phyloP scores from a whole-genome alignment of 1,140 invertebrate species.

The Idris sp. region DNA sequence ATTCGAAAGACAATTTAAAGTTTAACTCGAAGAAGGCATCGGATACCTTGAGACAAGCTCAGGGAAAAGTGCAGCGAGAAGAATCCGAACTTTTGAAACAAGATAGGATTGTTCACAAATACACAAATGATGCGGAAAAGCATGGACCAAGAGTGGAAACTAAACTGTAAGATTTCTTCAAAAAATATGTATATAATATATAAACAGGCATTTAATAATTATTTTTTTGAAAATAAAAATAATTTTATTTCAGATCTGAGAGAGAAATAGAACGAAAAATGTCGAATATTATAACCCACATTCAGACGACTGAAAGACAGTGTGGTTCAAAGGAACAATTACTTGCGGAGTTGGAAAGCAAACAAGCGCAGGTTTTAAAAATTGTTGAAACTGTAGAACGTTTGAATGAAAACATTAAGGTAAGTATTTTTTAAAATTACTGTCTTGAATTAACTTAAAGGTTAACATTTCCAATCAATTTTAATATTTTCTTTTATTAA shows the following conservation, averaged over 20 bases:
- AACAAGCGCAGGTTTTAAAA: constrained; percentile 62
- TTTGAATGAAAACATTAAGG: constrained; percentile 53
- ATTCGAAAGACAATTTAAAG: constrained; percentile 63
- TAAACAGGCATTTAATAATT: no score
- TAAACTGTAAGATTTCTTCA: constrained; percentile 66
- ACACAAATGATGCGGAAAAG: constrained; percentile 65
- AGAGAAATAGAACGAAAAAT: constrained; percentile 59
- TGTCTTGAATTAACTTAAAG: constrained; percentile 1
- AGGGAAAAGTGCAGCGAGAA: constrained; percentile 27
- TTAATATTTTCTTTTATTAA: no score
- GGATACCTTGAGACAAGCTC: constrained; percentile 36
- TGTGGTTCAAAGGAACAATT: constrained; percentile 66
- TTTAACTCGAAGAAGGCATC: constrained; percentile 39
- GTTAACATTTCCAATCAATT: neutral
- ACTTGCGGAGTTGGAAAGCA: constrained; percentile 59
- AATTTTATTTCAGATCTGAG: constrained; percentile 49
- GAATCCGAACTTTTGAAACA: constrained; percentile 64
- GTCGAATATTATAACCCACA: constrained; percentile 62
- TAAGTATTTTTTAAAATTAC: constrained; percentile 17
- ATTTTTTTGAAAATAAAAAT: no score
- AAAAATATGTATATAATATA: no score
- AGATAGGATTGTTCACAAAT: constrained; percentile 58
- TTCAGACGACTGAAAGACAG: constrained; percentile 65
- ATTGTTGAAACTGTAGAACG: constrained; percentile 36
- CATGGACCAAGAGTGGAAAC: constrained; percentile 75